Evolutionary conservation across 2,797 vertebrate species (phyloP).

Genomic region (Carapus acus): DNA sequence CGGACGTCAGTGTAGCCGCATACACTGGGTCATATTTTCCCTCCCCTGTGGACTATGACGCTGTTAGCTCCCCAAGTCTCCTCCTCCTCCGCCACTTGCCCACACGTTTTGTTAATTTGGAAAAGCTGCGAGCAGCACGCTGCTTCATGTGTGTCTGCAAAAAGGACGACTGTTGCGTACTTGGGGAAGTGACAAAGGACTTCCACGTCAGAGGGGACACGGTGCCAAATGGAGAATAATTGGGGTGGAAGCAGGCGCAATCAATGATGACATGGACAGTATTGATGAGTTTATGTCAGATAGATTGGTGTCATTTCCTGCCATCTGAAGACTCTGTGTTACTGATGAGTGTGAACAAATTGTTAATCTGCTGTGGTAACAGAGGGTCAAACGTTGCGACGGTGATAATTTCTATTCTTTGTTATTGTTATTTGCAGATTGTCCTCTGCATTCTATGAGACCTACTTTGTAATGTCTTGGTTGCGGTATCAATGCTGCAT

Average conservation of each 20-base stretch:
- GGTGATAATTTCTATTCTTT: too few species aligned
- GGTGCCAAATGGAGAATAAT: slow-evolving; percentile 11
- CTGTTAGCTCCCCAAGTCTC: background rate
- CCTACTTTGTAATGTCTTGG: slow-evolving; percentile 32
- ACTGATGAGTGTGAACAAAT: slow-evolving; percentile 35
- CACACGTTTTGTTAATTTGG: background rate
- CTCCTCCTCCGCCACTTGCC: slow-evolving; percentile 4
- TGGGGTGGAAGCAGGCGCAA: background rate
- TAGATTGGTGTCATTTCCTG: slow-evolving; percentile 43
- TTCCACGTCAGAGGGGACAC: slow-evolving; percentile 10
- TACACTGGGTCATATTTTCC: slow-evolving; percentile 31
- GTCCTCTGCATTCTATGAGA: background rate
- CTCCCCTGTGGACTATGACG: slow-evolving; percentile 24
- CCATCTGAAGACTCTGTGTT: slow-evolving; percentile 26
- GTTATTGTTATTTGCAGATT: too few species aligned
- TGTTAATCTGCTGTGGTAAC: too few species aligned
- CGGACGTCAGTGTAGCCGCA: too few species aligned
- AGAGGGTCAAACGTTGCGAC: too few species aligned
- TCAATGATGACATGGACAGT: slow-evolving; percentile 46
- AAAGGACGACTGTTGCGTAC: background rate
- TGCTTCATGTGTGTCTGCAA: too few species aligned
- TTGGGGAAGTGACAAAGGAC: slow-evolving; percentile 6
- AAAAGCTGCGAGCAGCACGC: background rate
- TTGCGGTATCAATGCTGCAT: slow-evolving; percentile 19
- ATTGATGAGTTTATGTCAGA: slow-evolving; percentile 49